Evolutionary conservation across 2,888 invertebrate genomes (phyloP).

Genomic region (Acanthosoma haemorrhoidale): DNA sequence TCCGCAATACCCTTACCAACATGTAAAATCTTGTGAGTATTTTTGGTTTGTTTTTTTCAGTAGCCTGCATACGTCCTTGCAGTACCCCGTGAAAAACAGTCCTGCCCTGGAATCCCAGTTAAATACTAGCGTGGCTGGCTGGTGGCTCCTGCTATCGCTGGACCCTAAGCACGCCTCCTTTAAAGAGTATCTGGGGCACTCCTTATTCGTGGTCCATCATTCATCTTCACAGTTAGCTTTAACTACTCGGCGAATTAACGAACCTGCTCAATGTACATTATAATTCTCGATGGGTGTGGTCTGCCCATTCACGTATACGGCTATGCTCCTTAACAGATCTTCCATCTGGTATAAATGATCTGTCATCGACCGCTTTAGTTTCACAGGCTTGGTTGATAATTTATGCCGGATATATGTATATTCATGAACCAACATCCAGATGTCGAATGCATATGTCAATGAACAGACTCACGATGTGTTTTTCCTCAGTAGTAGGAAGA

Average conservation of each 20-base stretch:
- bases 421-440: too few relatives aligned
- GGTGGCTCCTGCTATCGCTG: too few relatives aligned
- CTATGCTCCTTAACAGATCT: neutral
- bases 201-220: slow-evolving; percentile 5
- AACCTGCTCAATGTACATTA: neutral
- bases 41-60: too few relatives aligned
- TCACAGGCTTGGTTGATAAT: too few relatives aligned
- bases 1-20: too few relatives aligned
- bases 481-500: too few relatives aligned
- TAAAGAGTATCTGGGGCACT: neutral
- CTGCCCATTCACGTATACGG: neutral
- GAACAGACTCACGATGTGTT: too few relatives aligned
- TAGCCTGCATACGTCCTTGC: too few relatives aligned
- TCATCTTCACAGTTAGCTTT: neutral
- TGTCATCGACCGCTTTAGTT: too few relatives aligned
- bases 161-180: neutral
- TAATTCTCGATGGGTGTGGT: neutral
- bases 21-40: too few relatives aligned
- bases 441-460: too few relatives aligned
- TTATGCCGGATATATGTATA: too few relatives aligned
- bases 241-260: neutral
- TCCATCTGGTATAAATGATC: neutral
- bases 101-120: neutral
- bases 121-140: neutral
- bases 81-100: neutral